phyloP scores from a whole-genome alignment of 2,113 vertebrate genomes.

The Pterocles burchelli region DNA sequence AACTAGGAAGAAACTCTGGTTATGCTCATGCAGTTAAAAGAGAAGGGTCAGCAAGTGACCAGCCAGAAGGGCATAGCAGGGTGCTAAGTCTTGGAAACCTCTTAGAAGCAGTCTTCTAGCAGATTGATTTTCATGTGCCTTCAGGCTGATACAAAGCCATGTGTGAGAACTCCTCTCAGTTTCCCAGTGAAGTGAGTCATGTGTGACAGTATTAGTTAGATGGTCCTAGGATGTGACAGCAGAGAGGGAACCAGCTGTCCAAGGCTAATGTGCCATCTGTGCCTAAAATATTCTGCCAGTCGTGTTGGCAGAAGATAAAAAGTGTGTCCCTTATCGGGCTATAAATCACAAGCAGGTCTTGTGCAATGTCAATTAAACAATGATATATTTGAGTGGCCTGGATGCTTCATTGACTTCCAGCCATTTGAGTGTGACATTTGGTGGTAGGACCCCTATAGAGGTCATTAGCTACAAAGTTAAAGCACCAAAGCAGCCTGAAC shows the following conservation, averaged over 20 bases:
- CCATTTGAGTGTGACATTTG: conserved; percentile 44
- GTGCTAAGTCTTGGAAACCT: conserved; percentile 24
- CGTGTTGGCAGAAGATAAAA: conserved; percentile 76
- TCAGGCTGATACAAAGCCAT: conserved; percentile 46
- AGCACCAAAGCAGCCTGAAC: background rate
- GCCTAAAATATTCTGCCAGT: conserved; percentile 78
- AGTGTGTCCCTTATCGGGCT: conserved; percentile 81
- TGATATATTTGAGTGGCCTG: conserved; percentile 70
- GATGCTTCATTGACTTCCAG: conserved; percentile 67
- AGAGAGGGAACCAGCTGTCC: conserved; percentile 82
- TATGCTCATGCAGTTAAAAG: background rate
- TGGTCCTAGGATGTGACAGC: conserved; percentile 73
- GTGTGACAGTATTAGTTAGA: conserved; percentile 73
- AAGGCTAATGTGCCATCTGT: conserved; percentile 84
- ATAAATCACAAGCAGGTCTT: conserved; percentile 88
- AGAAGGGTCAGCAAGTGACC: conserved; percentile 24
- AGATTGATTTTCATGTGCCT: conserved; percentile 65
- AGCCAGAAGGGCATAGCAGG: conserved; percentile 10
- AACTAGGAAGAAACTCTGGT: background rate
- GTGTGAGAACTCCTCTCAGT: conserved; percentile 31
- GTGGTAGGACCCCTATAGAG: background rate
- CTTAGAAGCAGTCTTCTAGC: conserved; percentile 47
- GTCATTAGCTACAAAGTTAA: background rate
- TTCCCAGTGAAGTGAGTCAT: conserved; percentile 73
- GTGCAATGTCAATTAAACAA: conserved; percentile 82